Base-by-base conservation (phyloP, 2,797 vertebrate species). In the Oceanodroma leucorhoa region DNA sequence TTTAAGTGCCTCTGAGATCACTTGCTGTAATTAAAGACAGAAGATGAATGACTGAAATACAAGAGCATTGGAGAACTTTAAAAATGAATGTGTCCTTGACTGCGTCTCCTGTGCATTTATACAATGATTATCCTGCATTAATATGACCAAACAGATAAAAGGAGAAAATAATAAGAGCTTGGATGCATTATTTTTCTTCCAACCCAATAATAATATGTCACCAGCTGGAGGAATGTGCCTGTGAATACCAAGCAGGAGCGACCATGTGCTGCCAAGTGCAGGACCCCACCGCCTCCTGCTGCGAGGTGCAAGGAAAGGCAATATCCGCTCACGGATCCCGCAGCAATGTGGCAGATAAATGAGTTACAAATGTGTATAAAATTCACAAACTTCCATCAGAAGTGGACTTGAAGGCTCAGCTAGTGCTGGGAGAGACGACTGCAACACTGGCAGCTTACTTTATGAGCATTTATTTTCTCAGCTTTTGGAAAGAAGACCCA, bases 1-100 rank as follows among this genome's bases (percentile, higher is more conserved):
- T 96, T 96, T 94, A 95, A 96, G 94, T 94, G 92, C 90, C 76
- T 84, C 89, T 95, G 94, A 96, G 85, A 95, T 96, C 84, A 81
- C 57, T 93, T 80, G 75, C 45, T 94, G 88, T 93, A 97, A 97
- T 95, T 97, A 96, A 96, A 94, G 93, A 89, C 85, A 96, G 88
- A 94, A 94, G 93, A 97, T 81, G 88, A 92, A 95, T 83, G 90
- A 82, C 81, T 95, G 90, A 94, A 90, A 64, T 77, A 61, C 81
- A 83, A 87, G 67, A 95, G 75, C 60, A 81, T 4, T 69, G 75
- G 75, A 83, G 64, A 83, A 95, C 80, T 96, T 93, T 45, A 93
- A 94, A 94, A 94, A 93, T 64, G 71, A 89, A 77, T 20, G 4
- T 73, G 96, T 90, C 96, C 95, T 97, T 95, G 91, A 89, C 92